Conservation (phyloP, 2,113 vertebrate species). For the Rhynchomys soricoides region DNA sequence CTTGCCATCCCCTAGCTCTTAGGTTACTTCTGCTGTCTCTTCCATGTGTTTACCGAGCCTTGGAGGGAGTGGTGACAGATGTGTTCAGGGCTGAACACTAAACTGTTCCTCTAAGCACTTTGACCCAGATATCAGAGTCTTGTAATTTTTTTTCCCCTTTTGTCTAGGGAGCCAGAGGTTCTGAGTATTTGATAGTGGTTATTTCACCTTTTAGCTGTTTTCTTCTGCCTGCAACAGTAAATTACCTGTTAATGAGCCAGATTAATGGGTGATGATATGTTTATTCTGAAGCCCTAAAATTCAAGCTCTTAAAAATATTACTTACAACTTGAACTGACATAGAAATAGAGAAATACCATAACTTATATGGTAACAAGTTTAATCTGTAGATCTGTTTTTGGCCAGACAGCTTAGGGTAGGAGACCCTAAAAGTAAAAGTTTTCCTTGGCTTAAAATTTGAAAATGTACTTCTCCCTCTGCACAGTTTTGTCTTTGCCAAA, state of each 20-base stretch:
- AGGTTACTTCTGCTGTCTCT: not conserved
- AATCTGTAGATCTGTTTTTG: not conserved
- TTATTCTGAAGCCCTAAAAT: conserved; percentile 39
- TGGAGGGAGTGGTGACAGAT: not conserved
- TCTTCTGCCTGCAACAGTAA: not conserved
- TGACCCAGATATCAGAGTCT: not conserved
- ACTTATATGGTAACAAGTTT: not conserved
- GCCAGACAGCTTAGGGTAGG: not conserved
- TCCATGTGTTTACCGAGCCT: not conserved
- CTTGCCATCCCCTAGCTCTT: not conserved
- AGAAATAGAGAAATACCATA: not conserved
- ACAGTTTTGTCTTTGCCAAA: not conserved
- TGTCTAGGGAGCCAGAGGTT: not conserved
- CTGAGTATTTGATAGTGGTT: not conserved
- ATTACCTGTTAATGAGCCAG: not conserved
- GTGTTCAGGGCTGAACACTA: not conserved
- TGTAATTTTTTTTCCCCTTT: not conserved
- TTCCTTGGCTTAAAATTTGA: not conserved
- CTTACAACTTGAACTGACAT: not conserved
- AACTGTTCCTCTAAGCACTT: not conserved
- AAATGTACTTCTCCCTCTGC: not conserved
- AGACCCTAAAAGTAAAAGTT: not conserved
- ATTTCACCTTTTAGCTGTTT: not conserved
- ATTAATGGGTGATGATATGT: not conserved
- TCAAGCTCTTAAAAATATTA: not conserved